Conservation (phyloP, 2,888 invertebrate genomes). For the Tenthredo scrophulariae region DNA sequence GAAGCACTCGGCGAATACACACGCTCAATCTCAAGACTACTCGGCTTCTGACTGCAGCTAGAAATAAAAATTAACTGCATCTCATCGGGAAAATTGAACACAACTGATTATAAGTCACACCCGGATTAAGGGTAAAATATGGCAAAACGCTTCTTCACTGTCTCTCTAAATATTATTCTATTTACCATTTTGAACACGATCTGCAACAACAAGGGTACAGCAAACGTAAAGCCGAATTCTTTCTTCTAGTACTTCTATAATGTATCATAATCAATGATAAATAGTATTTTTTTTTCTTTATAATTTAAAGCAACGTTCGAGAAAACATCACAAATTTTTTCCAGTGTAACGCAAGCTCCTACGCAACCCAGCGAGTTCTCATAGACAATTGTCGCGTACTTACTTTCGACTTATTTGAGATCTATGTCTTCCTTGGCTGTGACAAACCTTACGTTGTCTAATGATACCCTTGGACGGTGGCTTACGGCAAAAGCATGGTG, state of each 20-base stretch:
- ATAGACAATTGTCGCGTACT: conserved; percentile 53
- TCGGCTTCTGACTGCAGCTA: conserved; percentile 51
- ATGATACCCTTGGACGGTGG: conserved; percentile 67
- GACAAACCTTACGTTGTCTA: conserved; percentile 74
- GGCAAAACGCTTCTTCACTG: background rate
- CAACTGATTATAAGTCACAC: too few relatives aligned
- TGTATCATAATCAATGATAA: conserved; percentile 28
- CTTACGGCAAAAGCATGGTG: conserved; percentile 65
- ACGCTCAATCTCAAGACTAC: conserved; percentile 45
- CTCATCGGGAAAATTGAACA: too few relatives aligned
- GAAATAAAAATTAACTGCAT: background rate
- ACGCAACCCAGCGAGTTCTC: background rate
- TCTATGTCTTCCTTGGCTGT: conserved; percentile 66
- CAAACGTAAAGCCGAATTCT: conserved; percentile 30
- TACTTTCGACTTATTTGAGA: conserved; percentile 64
- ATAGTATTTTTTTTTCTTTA: conserved; percentile 2
- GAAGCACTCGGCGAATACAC: conserved; percentile 43
- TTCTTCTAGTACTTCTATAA: conserved; percentile 53
- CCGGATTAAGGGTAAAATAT: background rate
- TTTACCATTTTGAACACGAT: conserved; percentile 53
- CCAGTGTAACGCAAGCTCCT: background rate
- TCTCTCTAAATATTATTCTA: conserved; percentile 7
- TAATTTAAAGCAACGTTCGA: background rate
- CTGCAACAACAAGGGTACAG: conserved; percentile 43
- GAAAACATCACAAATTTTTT: background rate